Evolutionary conservation across 2,797 vertebrate species (phyloP).

Genomic region (Oreortyx pictus): DNA sequence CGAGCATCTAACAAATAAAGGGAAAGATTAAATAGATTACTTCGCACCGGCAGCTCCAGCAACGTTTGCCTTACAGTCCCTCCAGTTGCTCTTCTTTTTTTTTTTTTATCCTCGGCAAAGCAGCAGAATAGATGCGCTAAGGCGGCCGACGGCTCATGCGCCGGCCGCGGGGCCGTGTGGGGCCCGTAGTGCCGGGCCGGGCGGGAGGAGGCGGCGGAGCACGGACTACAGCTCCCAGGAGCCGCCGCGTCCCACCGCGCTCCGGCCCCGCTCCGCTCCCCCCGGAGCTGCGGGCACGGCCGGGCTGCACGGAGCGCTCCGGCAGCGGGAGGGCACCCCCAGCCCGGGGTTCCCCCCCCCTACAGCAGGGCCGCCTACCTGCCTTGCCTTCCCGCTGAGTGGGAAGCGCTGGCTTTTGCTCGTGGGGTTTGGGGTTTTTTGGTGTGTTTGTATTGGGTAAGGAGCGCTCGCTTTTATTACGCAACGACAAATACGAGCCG

Average conservation of each 20-base stretch:
- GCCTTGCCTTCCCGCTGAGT: no score
- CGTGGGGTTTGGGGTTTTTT: background rate
- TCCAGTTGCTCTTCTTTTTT: conserved; percentile 83
- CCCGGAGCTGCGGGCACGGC: conserved; percentile 27
- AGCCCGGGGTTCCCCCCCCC: no score
- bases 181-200: conserved; percentile 80
- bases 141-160: conserved; percentile 87
- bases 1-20: conserved; percentile 57
- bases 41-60: conserved; percentile 81
- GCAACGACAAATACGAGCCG: conserved; percentile 52
- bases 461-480: conserved; percentile 27
- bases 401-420: background rate
- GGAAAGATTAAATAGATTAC: conserved; percentile 84
- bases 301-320: no score
- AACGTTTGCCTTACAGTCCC: conserved; percentile 84
- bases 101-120: conserved; percentile 90
- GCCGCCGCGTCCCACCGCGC: background rate
- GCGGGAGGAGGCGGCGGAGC: background rate
- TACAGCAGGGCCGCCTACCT: no score
- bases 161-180: conserved; percentile 77
- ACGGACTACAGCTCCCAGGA: conserved; percentile 81
- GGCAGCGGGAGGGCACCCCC: no score
- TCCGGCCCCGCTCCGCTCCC: background rate
- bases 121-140: conserved; percentile 94
- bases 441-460: conserved; percentile 56